These are phyloP conservation scores for Emydoidea blandingii DNA, from an alignment of 2,797 vertebrate species.

Conservation along the genomic window DNA sequence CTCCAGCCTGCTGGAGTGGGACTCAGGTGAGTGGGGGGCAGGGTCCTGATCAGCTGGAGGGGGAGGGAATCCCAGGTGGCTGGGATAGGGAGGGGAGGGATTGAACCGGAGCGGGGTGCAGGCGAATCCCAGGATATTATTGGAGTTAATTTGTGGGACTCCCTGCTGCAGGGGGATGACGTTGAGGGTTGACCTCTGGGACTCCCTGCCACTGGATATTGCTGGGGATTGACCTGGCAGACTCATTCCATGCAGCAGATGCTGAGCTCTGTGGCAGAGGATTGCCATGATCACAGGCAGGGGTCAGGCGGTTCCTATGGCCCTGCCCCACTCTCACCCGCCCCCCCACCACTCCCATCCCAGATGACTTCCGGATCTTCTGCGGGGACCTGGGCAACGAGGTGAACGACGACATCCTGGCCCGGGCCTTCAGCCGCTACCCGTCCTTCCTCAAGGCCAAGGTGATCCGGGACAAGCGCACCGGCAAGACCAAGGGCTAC, in stretches of 20 bases:
- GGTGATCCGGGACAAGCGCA: slow-evolving; percentile 93
- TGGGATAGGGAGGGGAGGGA: neutral
- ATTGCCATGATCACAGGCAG: neutral
- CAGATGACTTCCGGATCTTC: slow-evolving; percentile 96
- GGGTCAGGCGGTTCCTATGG: neutral
- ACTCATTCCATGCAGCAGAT: neutral
- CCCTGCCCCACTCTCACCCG: neutral
- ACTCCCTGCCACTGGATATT: neutral
- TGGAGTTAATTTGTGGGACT: neutral
- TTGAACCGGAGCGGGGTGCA: too few species aligned
- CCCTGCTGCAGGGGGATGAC: neutral
- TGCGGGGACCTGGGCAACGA: slow-evolving; percentile 95
- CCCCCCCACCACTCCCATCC: neutral
- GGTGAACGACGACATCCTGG: slow-evolving; percentile 94
- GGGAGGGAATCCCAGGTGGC: neutral
- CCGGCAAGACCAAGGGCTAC: slow-evolving; percentile 95
- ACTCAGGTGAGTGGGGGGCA: slow-evolving; percentile 81
- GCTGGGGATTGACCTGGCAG: neutral
- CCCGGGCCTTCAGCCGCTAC: slow-evolving; percentile 92
- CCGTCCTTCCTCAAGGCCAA: slow-evolving; percentile 95
- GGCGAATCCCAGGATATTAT: neutral
- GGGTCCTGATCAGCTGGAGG: neutral
- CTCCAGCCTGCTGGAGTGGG: slow-evolving; percentile 91
- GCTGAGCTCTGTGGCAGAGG: too few species aligned
- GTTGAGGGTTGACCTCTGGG: neutral